Base-by-base conservation (phyloP, 2,888 invertebrate species). In the Drosophila dives region DNA sequence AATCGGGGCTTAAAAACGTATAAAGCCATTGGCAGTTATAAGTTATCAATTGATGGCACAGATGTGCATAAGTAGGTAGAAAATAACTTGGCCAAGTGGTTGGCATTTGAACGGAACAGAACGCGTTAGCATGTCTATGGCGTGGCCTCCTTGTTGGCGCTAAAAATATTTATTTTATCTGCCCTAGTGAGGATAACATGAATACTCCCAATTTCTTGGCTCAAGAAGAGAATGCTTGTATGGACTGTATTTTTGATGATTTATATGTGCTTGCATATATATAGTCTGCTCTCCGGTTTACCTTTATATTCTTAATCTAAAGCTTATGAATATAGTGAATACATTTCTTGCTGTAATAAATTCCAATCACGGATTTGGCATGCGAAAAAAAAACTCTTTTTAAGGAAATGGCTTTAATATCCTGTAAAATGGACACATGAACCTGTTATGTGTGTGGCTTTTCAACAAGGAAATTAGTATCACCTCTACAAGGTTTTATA, bases 61-160 rank as follows among this genome's bases (percentile, higher is more conserved):
- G 26, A 38, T 34, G 49, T 45, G n/a, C 12, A 49, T 12, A 48
- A 70, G 68, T 75, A 75, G 80, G 76, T 85, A 64, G 32, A 61
- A 66, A 70, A 71, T 68, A 54, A 68, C 48, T 51, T 63, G 33
- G 49, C 62, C 50, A 53, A 55, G n/a, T 29, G 55, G 34, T 7
- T 34, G 53, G 11, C 53, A 23, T 17, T 10, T 45, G 8, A 15
- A 45, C 45, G 20, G 45, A 36, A 17, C 6, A 38, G 26, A 55
- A 54, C 54, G 54, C 26, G 54, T 54, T 34, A 23, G 34, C 33
- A 53, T 5, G 6, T n/a, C 38, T 29, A 26, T n/a, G 26, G n/a
- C 26, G n/a, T 38, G 38, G 55, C 26, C 55, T n/a, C 12, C 15
- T 38, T 26, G 38, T 55, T 55, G 38, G 38, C 38, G 54, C 26